A percentile compares a stretch with the other conserved stretches of the same genome.
Evolutionary conservation across 1,140 invertebrate genomes (phyloP).

Genomic region (Pseudomyrmex flavicornis): DNA sequence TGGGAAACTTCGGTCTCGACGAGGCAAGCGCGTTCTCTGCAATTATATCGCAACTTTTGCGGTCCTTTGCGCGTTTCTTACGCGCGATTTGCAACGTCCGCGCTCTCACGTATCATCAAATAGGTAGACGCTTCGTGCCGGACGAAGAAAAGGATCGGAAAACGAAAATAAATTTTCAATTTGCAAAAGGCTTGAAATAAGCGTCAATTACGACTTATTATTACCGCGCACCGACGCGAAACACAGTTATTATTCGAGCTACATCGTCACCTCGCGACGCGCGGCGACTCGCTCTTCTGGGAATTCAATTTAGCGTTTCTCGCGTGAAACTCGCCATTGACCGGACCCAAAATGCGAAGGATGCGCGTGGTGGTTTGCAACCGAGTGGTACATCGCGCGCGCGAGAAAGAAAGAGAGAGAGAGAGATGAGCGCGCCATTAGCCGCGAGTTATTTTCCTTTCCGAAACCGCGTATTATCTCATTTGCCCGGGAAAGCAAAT

Average conservation of each 20-base stretch:
- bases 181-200: constrained; percentile 37
- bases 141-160: constrained; percentile 31
- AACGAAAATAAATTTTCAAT: constrained; percentile 55
- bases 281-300: constrained; percentile 26
- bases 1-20: background rate
- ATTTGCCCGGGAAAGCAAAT: constrained; percentile 38
- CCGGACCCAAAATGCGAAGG: constrained; percentile 19
- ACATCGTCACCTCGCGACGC: constrained; percentile 53
- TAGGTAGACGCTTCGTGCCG: constrained; percentile 16
- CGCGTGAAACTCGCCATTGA: constrained; percentile 28
- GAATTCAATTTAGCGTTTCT: constrained; percentile 53
- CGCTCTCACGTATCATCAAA: constrained; percentile 7
- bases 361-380: background rate
- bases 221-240: constrained; percentile 26
- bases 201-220: constrained; percentile 55
- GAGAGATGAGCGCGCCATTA: constrained; percentile 14
- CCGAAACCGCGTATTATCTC: constrained; percentile 51
- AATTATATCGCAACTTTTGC: background rate
- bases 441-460: constrained; percentile 46
- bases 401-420: background rate
- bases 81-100: background rate
- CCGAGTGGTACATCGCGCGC: background rate
- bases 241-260: constrained; percentile 50
- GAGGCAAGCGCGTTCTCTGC: background rate
- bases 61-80: background rate